phyloP scores from a whole-genome alignment of 2,797 vertebrate genomes.

The Harpagifer antarcticus region DNA sequence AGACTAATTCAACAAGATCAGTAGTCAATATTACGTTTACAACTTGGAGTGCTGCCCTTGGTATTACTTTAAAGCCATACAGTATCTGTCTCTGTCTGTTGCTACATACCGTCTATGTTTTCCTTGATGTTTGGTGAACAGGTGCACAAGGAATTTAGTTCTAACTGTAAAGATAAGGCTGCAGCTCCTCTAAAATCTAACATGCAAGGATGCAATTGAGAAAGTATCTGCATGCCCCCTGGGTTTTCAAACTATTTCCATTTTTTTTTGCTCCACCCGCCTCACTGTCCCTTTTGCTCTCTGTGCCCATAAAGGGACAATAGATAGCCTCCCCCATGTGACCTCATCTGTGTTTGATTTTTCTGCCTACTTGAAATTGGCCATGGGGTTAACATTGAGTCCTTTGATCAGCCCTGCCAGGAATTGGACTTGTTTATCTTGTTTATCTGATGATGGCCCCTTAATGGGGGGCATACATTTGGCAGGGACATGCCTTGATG shows the following conservation, averaged over 20 bases:
- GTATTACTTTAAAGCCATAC: constrained; percentile 18
- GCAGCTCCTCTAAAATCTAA: constrained; percentile 1
- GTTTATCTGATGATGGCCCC: constrained; percentile 86
- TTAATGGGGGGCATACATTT: constrained; percentile 77
- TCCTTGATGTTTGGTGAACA: constrained; percentile 34
- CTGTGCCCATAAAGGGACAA: constrained; percentile 69
- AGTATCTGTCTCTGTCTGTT: constrained; percentile 4
- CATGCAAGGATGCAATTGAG: constrained; percentile 17
- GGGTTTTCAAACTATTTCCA: constrained; percentile 39
- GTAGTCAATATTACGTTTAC: constrained; percentile 42
- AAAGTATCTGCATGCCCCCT: constrained; percentile 3
- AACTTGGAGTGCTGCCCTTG: constrained; percentile 28
- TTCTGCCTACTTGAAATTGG: constrained; percentile 80
- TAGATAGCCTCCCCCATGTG: constrained; percentile 64
- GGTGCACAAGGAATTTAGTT: constrained; percentile 51
- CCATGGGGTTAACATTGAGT: constrained; percentile 77
- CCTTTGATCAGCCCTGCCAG: constrained; percentile 85
- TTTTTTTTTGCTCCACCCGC: constrained; percentile 27
- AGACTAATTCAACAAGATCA: constrained; percentile 30
- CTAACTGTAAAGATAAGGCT: constrained; percentile 14
- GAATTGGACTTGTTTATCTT: constrained; percentile 86
- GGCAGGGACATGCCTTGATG: constrained; percentile 81
- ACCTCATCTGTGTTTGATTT: constrained; percentile 85
- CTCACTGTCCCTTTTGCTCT: constrained; percentile 57
- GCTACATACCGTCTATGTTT: background rate